Conservation (phyloP, 2,113 vertebrate genomes). For the Bagarius yarrelli region DNA sequence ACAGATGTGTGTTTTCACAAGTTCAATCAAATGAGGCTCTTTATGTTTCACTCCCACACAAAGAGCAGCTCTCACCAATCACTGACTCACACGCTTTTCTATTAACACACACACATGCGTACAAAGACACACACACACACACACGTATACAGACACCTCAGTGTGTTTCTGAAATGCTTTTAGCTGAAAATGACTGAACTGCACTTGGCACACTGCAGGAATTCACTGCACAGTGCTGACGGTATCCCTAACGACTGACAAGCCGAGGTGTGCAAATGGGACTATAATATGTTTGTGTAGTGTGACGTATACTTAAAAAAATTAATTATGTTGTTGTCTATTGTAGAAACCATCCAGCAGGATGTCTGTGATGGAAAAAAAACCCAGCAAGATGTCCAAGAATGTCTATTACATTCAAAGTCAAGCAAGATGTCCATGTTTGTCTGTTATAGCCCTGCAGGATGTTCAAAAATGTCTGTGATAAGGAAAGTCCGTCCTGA, state of each 20-base stretch:
- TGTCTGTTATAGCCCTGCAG: too few species aligned
- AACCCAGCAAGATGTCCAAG: neutral
- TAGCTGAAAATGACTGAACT: constrained; percentile 23
- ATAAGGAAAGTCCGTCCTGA: neutral
- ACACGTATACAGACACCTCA: constrained; percentile 21
- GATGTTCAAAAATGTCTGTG: neutral
- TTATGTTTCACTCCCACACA: constrained; percentile 39
- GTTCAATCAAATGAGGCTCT: constrained; percentile 37
- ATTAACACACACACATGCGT: constrained; percentile 2
- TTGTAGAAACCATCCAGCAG: too few species aligned
- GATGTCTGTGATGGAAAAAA: neutral
- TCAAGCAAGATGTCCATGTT: too few species aligned
- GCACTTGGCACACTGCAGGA: constrained; percentile 13
- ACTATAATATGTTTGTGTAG: neutral
- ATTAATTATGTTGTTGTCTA: too few species aligned
- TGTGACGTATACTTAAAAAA: neutral
- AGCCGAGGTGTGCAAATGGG: neutral
- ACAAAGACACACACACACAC: constrained; percentile 6
- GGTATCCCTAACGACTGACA: neutral
- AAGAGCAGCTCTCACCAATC: constrained; percentile 38
- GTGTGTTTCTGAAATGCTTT: constrained; percentile 28
- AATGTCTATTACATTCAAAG: neutral
- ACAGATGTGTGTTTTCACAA: constrained; percentile 32
- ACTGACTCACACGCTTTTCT: constrained; percentile 44
- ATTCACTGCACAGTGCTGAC: neutral